Evolutionary conservation across 2,113 vertebrate genomes (phyloP).

Genomic region (Protobothrops mucrosquamatus): DNA sequence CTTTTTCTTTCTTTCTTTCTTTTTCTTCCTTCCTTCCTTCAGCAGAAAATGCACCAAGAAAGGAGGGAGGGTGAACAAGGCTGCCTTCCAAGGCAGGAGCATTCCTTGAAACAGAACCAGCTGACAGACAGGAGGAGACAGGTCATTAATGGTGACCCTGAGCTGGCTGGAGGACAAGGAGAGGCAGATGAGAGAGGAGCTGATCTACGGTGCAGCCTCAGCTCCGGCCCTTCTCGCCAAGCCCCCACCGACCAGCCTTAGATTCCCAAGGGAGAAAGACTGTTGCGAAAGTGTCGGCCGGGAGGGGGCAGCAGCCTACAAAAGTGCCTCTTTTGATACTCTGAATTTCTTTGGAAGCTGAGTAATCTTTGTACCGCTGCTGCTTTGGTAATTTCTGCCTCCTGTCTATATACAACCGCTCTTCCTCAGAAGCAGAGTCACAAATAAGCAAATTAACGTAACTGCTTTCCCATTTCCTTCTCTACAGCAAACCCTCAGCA

Average conservation of each 20-base stretch:
- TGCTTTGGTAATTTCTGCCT: constrained; percentile 28
- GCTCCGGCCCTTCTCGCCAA: not conserved
- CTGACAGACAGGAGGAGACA: not conserved
- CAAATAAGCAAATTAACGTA: constrained; percentile 34
- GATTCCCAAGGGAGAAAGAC: not conserved
- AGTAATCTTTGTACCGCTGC: constrained; percentile 27
- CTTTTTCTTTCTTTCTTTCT: too few species aligned
- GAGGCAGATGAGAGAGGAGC: not conserved
- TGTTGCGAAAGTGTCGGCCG: constrained; percentile 2
- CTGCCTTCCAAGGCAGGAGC: too few species aligned
- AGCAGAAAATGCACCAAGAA: too few species aligned
- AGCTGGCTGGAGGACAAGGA: not conserved
- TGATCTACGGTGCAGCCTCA: rapidly evolving
- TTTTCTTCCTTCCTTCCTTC: too few species aligned
- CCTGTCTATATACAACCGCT: constrained; percentile 4
- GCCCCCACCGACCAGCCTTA: not conserved
- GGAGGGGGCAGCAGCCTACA: constrained; percentile 51
- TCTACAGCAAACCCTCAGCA: too few species aligned
- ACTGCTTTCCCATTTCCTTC: constrained; percentile 5
- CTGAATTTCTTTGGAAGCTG: constrained; percentile 48
- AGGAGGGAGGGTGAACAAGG: too few species aligned
- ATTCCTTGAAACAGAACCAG: not conserved
- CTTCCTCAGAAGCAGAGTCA: constrained; percentile 36
- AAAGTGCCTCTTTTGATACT: constrained; percentile 2
- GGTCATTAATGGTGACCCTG: not conserved